Percentiles rank a stretch among this genome's conserved stretches.
Conservation (phyloP, 1,140 invertebrate genomes). For the Aplysia californica region DNA sequence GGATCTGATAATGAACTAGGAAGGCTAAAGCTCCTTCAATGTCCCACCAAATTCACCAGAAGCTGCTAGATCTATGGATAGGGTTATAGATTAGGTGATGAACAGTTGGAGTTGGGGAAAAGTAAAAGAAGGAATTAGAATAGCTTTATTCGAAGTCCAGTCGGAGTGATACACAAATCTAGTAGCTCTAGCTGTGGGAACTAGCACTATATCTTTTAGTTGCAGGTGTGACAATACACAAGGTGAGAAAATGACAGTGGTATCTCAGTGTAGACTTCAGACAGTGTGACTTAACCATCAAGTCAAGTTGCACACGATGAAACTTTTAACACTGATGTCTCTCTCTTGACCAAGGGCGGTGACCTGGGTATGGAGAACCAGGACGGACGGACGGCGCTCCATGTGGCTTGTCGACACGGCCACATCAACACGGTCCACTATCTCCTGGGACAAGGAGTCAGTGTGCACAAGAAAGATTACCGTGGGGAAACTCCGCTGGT, state of each 20-base stretch:
- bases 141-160: too few relatives aligned
- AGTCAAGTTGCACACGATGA: neutral
- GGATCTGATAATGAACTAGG: too few relatives aligned
- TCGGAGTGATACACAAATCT: too few relatives aligned
- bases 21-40: too few relatives aligned
- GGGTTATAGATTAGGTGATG: too few relatives aligned
- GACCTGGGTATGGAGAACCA: conserved; percentile 81
- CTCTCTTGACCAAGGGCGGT: conserved; percentile 40
- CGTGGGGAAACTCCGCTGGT: conserved; percentile 63
- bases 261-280: neutral
- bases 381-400: conserved; percentile 83
- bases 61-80: too few relatives aligned
- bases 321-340: neutral
- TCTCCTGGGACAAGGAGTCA: conserved; percentile 84
- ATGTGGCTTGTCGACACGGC: conserved; percentile 82
- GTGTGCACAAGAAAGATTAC: conserved; percentile 82
- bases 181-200: too few relatives aligned
- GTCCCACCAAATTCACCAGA: too few relatives aligned
- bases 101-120: too few relatives aligned
- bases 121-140: too few relatives aligned
- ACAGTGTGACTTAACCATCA: neutral
- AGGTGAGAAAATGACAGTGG: neutral
- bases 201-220: too few relatives aligned
- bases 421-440: conserved; percentile 78
- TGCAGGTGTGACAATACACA: too few relatives aligned